phyloP scores from a whole-genome alignment of 2,113 vertebrate species.

The Apaloderma vittatum region DNA sequence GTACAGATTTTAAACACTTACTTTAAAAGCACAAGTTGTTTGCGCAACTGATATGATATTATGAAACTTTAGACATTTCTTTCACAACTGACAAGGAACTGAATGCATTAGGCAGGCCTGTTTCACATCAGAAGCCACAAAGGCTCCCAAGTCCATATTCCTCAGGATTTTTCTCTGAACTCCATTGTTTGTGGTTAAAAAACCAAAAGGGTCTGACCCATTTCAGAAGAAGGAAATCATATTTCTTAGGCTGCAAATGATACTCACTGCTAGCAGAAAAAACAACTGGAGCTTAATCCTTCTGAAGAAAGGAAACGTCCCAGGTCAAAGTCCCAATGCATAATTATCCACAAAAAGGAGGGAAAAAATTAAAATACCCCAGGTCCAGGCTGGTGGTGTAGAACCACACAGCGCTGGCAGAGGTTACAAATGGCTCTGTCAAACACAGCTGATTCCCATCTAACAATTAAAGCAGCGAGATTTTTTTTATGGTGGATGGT shows the following conservation, averaged over 20 bases:
- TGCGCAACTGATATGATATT: conserved; percentile 49
- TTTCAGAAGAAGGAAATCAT: conserved; percentile 65
- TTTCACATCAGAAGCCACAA: conserved; percentile 63
- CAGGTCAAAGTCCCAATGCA: conserved; percentile 26
- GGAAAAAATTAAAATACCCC: background rate
- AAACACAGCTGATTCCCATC: conserved; percentile 45
- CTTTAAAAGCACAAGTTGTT: conserved; percentile 43
- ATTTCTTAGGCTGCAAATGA: conserved; percentile 33
- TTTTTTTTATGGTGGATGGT: conserved; percentile 27
- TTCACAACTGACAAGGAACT: conserved; percentile 60
- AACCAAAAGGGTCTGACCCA: conserved; percentile 33
- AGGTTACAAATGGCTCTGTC: conserved; percentile 13
- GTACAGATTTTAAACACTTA: conserved; percentile 15
- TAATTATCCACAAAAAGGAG: background rate
- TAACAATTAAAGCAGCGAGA: background rate
- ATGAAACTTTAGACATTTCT: conserved; percentile 61
- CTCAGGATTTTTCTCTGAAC: conserved; percentile 49
- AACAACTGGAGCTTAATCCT: conserved; percentile 23
- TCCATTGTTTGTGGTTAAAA: conserved; percentile 56
- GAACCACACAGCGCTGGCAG: background rate
- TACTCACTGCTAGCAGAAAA: background rate
- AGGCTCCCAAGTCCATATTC: conserved; percentile 29
- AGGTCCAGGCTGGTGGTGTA: background rate
- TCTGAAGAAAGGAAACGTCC: conserved; percentile 13
- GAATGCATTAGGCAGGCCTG: conserved; percentile 44